Evolutionary conservation across 1,140 invertebrate genomes (phyloP), one percentile per base, ranked within the genome.

Genomic region (Anoplophora glabripennis): DNA sequence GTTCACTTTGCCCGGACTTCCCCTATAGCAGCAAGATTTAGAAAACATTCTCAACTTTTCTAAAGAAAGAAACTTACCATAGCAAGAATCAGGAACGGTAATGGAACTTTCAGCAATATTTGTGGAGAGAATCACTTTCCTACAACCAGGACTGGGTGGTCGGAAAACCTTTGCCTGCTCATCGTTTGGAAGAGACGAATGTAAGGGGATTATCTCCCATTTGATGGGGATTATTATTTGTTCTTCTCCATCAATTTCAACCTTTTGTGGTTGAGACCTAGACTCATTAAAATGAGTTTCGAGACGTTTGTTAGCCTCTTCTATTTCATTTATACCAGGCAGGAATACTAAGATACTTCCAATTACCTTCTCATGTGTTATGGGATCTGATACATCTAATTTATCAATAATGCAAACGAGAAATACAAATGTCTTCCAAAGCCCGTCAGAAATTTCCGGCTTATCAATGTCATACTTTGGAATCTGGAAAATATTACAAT

Each of bases 21-120:
- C n/a, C n/a, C n/a, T n/a, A n/a, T n/a, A n/a, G n/a, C n/a, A n/a
- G n/a, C n/a, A n/a, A n/a, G n/a, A n/a, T n/a, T n/a, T n/a, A n/a
- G n/a, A n/a, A n/a, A n/a, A n/a, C n/a, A n/a, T n/a, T n/a, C n/a
- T n/a, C n/a, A n/a, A n/a, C n/a, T n/a, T n/a, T n/a, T n/a, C n/a
- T n/a, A n/a, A n/a, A 40, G 5, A 15, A 53, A 53, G 34, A 1
- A 41, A 58, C 68, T 68, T 71, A 86, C 86, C 92, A 81, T 94
- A 98, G 74, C 86, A 89, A 28, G 96, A 86, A 78, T 98, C 92
- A 33, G 90, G 86, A 34, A 99, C 92, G 4, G 96, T 99, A 45
- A 99, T 90, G 18, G 94, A 96, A 73, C 93, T 97, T 78, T 99
- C 97, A 0, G 95, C 94, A 64, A 99, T 96, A 76, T 98, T 96